Conservation (phyloP, 2,797 vertebrate genomes). For the Karalla daura region DNA sequence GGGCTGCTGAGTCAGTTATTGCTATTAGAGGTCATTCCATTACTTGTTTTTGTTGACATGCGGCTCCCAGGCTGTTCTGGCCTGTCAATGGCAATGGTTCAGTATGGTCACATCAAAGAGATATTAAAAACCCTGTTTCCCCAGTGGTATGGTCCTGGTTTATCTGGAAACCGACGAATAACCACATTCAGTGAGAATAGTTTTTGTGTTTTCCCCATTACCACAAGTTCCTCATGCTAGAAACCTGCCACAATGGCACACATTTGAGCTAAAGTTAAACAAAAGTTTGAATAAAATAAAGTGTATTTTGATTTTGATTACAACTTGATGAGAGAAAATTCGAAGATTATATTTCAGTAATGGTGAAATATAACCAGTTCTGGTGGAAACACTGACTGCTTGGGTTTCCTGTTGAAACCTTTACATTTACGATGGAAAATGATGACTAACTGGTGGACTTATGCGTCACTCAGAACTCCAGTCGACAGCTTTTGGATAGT, state of each 20-base stretch:
- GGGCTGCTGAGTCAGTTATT: slow-evolving; percentile 57
- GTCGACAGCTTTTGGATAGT: not conserved
- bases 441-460: not conserved
- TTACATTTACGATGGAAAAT: not conserved
- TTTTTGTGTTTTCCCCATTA: slow-evolving; percentile 9
- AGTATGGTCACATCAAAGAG: slow-evolving; percentile 55
- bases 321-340: not conserved
- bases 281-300: not conserved
- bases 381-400: not conserved
- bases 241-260: slow-evolving; percentile 18
- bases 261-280: not conserved
- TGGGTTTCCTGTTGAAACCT: not conserved
- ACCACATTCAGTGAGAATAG: slow-evolving; percentile 35
- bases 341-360: not conserved
- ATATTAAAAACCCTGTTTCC: slow-evolving; percentile 50
- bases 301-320: slow-evolving; percentile 8
- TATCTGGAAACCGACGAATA: slow-evolving; percentile 55
- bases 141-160: slow-evolving; percentile 50
- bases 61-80: slow-evolving; percentile 25
- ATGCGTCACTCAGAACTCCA: not conserved
- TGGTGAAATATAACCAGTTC: not conserved
- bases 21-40: slow-evolving; percentile 48
- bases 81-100: slow-evolving; percentile 50
- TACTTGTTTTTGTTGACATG: slow-evolving; percentile 49
- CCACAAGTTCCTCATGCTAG: not conserved